Conservation (phyloP, 2,888 invertebrate species). For the Arrhopalites spinosus region DNA sequence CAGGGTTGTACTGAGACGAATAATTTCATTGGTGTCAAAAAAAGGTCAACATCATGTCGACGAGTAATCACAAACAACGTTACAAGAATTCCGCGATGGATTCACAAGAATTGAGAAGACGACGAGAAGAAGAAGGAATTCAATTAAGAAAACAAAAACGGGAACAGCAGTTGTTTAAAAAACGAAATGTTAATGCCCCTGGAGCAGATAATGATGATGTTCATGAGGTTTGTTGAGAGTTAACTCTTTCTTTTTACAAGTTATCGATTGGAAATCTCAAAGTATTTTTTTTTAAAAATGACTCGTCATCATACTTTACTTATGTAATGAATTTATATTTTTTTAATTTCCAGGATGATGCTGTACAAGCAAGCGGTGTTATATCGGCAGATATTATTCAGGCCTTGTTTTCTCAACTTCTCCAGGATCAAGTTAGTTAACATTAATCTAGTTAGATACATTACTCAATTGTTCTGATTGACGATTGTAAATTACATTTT, state of each 20-base stretch:
- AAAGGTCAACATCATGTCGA: too few species aligned
- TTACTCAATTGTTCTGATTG: too few species aligned
- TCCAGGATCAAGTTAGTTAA: constrained; percentile 80
- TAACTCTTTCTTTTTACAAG: background rate
- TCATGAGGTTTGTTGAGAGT: constrained; percentile 18
- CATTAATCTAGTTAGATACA: too few species aligned
- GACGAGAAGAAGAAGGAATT: constrained; percentile 94
- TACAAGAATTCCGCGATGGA: constrained; percentile 94
- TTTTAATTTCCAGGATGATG: constrained; percentile 16
- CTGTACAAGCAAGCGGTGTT: constrained; percentile 50
- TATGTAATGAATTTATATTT: constrained; percentile 4
- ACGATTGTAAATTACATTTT: too few species aligned
- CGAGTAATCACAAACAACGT: constrained; percentile 73
- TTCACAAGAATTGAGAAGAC: constrained; percentile 85
- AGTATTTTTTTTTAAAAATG: background rate
- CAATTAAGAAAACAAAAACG: constrained; percentile 93
- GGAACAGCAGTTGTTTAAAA: constrained; percentile 91
- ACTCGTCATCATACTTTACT: background rate
- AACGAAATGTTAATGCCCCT: constrained; percentile 76
- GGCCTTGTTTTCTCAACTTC: constrained; percentile 75
- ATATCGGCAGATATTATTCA: constrained; percentile 84
- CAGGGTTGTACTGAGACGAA: too few species aligned
- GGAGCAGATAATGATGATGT: constrained; percentile 32
- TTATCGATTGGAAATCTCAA: too few species aligned
- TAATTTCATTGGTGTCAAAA: too few species aligned